These are phyloP conservation scores for Philotrypesis tridentata DNA, from an alignment of 1,140 invertebrate species.

Conservation along the genomic window DNA sequence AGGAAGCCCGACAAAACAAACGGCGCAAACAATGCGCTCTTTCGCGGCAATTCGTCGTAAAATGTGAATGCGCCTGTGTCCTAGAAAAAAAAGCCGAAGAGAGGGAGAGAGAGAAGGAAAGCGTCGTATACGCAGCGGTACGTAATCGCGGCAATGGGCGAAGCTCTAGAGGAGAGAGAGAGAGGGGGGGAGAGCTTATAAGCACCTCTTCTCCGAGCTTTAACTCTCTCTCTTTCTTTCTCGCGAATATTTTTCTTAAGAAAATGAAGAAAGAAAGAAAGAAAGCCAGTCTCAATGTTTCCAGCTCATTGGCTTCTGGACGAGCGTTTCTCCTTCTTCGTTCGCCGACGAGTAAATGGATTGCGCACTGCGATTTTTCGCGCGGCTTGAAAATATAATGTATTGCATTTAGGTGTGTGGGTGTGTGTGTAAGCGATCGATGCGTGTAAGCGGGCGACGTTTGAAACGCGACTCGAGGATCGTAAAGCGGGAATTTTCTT, in stretches of 20 bases:
- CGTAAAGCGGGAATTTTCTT: background rate
- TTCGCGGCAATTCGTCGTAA: slow-evolving; percentile 11
- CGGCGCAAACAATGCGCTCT: background rate
- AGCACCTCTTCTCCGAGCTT: background rate
- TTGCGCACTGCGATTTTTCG: no score
- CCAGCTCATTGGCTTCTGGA: background rate
- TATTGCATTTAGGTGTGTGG: no score
- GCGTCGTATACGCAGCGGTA: background rate
- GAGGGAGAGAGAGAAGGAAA: background rate
- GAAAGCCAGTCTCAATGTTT: background rate
- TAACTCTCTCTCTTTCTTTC: no score
- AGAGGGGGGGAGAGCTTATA: no score
- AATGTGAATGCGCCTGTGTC: slow-evolving; percentile 1
- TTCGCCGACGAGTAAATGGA: no score
- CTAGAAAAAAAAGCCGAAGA: slow-evolving; percentile 11
- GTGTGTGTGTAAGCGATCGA: no score
- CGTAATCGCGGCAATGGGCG: background rate
- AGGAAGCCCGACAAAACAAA: slow-evolving; percentile 40
- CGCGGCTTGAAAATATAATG: no score
- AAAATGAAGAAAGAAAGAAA: no score
- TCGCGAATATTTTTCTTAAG: background rate
- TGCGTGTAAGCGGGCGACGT: background rate
- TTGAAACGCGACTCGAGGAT: background rate
- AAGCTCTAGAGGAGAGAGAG: slow-evolving; percentile 31
- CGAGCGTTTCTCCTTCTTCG: background rate